phyloP scores from a whole-genome alignment of 2,113 vertebrate genomes.

The Xiphophorus maculatus region DNA sequence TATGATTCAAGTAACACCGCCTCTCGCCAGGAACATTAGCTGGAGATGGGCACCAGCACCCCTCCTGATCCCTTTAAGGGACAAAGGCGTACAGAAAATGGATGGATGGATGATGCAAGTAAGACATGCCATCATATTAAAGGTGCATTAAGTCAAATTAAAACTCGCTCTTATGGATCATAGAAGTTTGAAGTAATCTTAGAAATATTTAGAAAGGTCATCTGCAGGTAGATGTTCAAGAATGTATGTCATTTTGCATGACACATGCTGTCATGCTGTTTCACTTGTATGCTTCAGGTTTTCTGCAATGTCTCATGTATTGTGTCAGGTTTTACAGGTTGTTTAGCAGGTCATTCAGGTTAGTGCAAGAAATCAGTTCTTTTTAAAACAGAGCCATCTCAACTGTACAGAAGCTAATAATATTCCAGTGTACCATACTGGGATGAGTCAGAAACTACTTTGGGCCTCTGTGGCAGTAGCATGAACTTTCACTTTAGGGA shows the following conservation, averaged over 20 bases:
- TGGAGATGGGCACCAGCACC: no score
- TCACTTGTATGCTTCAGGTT: background rate
- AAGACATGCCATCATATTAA: background rate
- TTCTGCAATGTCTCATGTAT: background rate
- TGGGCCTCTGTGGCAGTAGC: constrained; percentile 4
- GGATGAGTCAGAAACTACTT: constrained; percentile 25
- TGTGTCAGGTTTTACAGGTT: constrained; percentile 8
- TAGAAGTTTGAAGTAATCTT: constrained; percentile 33
- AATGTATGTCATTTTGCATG: background rate
- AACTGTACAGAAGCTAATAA: constrained; percentile 15
- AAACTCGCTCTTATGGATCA: background rate
- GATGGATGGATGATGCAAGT: background rate
- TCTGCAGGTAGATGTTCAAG: background rate
- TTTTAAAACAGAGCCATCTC: constrained; percentile 5
- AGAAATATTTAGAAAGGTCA: constrained; percentile 9
- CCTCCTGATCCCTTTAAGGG: no score
- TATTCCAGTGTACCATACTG: constrained; percentile 26
- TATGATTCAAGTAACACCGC: background rate
- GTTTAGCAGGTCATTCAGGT: constrained; percentile 12
- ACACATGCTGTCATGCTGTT: background rate
- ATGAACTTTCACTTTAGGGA: no score
- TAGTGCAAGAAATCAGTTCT: background rate
- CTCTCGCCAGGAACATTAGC: no score
- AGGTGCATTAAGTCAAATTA: constrained; percentile 2
- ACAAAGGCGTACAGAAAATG: no score